phyloP scores from a whole-genome alignment of 64 coral and sea anemone species.

The Dendrophyllia cribrosa region DNA sequence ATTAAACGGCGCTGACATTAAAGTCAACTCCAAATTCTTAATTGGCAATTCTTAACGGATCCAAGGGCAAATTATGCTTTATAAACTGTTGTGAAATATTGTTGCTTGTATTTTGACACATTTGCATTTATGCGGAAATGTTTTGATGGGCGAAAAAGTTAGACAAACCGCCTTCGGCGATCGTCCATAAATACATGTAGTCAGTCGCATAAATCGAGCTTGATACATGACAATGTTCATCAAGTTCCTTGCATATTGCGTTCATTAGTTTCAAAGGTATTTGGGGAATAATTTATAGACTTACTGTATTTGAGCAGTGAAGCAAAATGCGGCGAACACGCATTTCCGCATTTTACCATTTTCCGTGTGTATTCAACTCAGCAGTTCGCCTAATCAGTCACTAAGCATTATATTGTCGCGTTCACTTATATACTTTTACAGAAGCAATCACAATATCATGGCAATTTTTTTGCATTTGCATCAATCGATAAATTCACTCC shows the following conservation, averaged over 20 bases:
- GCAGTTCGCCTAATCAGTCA: not conserved
- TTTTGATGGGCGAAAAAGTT: slow-evolving; percentile 10
- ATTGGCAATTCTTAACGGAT: not conserved
- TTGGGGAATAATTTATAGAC: not conserved
- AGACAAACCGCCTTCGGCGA: not conserved
- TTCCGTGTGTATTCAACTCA: not conserved
- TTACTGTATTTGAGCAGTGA: not conserved
- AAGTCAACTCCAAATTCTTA: not conserved
- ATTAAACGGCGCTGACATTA: too few species aligned
- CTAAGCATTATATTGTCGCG: not conserved
- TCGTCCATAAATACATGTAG: not conserved
- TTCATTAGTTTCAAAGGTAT: slow-evolving; percentile 6
- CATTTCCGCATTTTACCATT: not conserved
- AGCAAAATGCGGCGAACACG: not conserved
- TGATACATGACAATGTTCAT: not conserved
- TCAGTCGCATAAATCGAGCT: not conserved
- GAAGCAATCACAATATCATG: too few species aligned
- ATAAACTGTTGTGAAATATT: not conserved
- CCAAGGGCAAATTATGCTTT: not conserved
- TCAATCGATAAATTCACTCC: not conserved
- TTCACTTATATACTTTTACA: not conserved
- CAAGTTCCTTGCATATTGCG: not conserved
- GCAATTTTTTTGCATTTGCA: not conserved
- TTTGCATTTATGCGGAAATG: not conserved
- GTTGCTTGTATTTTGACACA: not conserved